Percentiles rank a stretch among this genome's conserved stretches.
These are phyloP conservation scores for Hippoglossus hippoglossus DNA, from an alignment of 2,797 vertebrate species.

Conservation along the genomic window DNA sequence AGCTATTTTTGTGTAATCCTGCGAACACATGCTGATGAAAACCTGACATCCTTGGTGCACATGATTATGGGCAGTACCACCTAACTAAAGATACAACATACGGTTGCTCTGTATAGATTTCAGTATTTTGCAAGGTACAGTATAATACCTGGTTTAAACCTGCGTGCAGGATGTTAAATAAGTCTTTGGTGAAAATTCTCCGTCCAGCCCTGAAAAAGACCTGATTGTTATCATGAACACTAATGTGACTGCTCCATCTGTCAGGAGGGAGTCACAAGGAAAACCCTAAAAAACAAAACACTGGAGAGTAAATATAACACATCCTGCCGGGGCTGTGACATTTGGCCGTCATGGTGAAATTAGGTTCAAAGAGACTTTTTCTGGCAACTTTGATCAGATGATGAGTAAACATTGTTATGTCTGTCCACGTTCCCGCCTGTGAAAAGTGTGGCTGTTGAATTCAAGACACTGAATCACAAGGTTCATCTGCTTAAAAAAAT, in stretches of 20 bases:
- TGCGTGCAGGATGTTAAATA: background rate
- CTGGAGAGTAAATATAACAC: background rate
- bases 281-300: background rate
- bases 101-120: background rate
- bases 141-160: no score
- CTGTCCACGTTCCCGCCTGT: constrained; percentile 5
- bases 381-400: constrained; percentile 1
- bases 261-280: constrained; percentile 31
- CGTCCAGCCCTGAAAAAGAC: background rate
- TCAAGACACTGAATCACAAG: constrained; percentile 12
- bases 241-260: background rate
- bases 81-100: no score
- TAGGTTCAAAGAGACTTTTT: constrained; percentile 5
- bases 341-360: constrained; percentile 22
- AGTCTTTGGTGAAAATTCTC: background rate
- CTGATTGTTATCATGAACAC: constrained; percentile 14
- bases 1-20: no score
- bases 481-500: constrained; percentile 50
- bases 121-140: background rate
- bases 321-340: background rate
- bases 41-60: no score
- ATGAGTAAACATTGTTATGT: constrained; percentile 35
- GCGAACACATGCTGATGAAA: no score
- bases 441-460: constrained; percentile 8
- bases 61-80: no score